These are phyloP conservation scores for Bryconaethiops microstoma DNA, from an alignment of 2,797 vertebrate species.

Conservation along the genomic window DNA sequence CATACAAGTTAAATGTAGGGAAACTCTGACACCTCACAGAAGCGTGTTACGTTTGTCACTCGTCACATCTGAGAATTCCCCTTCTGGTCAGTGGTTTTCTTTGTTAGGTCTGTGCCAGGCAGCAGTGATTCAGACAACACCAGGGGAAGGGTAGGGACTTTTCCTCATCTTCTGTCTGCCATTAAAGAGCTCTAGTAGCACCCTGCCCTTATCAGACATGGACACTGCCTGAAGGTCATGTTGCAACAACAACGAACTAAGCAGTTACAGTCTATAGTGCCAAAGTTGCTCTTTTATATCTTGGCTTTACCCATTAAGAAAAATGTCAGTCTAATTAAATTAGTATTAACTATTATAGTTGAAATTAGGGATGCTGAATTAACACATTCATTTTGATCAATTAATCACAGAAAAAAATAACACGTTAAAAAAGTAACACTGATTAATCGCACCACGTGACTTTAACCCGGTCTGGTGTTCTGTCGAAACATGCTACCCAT, in stretches of 20 bases:
- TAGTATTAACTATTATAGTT: background rate
- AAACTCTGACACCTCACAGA: conserved; percentile 49
- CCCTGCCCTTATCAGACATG: conserved; percentile 55
- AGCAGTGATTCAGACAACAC: conserved; percentile 59
- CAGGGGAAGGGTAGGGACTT: conserved; percentile 57
- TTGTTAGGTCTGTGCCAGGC: conserved; percentile 61
- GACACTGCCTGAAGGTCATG: conserved; percentile 43
- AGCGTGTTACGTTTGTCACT: conserved; percentile 56
- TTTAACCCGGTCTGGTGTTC: too few relatives aligned
- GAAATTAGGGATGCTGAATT: too few relatives aligned
- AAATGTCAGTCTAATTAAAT: background rate
- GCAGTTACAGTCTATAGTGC: background rate
- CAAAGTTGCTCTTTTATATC: background rate
- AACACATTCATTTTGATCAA: too few relatives aligned
- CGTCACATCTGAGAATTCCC: conserved; percentile 61
- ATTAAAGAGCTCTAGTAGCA: conserved; percentile 49
- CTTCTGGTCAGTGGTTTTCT: conserved; percentile 59
- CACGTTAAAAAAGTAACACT: too few relatives aligned
- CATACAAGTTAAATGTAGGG: conserved; percentile 45
- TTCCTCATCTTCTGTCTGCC: conserved; percentile 41
- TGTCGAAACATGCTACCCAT: too few relatives aligned
- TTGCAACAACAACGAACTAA: conserved; percentile 31
- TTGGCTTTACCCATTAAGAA: conserved; percentile 50
- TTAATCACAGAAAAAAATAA: too few relatives aligned
- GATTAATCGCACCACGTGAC: too few relatives aligned